Base-by-base conservation (phyloP, 2,888 invertebrate genomes). In the Malthinus seriepunctatus region DNA sequence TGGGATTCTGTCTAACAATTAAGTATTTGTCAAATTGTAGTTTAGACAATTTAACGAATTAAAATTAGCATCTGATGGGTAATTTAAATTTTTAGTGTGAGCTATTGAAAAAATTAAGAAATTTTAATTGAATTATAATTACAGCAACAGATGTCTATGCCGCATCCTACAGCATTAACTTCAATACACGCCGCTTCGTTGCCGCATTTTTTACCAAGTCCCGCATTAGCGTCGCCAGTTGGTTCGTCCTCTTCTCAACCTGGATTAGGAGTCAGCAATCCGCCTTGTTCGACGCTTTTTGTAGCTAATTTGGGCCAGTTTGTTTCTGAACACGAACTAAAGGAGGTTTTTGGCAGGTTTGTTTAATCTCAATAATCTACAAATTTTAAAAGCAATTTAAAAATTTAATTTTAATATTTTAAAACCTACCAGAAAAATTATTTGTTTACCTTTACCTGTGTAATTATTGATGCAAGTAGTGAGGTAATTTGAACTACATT, bases 261-360 rank as follows among this genome's bases (percentile, higher is more conserved):
- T 63, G 88, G 86, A 80, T 84, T 86, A 83, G 87, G 81, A 78
- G 87, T 85, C 71, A 82, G 81, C 77, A 90, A 92, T 78, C 90
- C 92, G 70, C 96, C 96, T 71, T 97, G 96, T 85, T 95, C 95
- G 73, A 98, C 98, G 69, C 89, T 98, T 69, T 98, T 98, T 84
- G 97, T 98, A 77, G 97, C 97, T 76, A 98, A 98, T 83, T 87
- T 98, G 76, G 97, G 97, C 70, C 95, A 95, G 81, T 95, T 94
- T 80, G 96, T 97, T 75, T 95, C 95, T 69, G 98, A 98, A 82
- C 97, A 97, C 78, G 97, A 98, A 81, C 89, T 98, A 71, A 97
- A 97, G 85, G 96, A 97, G 82, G 91, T 98, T 78, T 97, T 97
- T 83, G 92, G 92, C 88, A 96, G 95, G 96, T 97, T 81, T 82